phyloP scores from a whole-genome alignment of 2,888 invertebrate genomes.

The Synergus laeviventris region DNA sequence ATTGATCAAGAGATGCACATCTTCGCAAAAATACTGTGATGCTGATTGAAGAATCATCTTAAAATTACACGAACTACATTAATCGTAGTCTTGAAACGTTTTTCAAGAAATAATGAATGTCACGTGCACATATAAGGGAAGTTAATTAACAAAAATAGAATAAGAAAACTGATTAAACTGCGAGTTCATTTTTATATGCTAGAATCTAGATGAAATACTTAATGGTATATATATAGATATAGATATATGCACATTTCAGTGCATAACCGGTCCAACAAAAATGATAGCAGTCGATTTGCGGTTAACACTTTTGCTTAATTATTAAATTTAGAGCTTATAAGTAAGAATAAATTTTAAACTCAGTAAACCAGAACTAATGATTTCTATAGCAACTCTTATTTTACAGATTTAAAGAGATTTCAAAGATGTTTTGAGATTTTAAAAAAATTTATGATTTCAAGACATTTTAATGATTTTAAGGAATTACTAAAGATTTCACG shows the following conservation, averaged over 20 bases:
- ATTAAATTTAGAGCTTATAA: too few relatives aligned
- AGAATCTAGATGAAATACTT: too few relatives aligned
- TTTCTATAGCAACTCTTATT: background rate
- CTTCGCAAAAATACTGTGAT: background rate
- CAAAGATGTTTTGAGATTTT: too few relatives aligned
- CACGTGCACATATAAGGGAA: background rate
- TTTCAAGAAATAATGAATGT: background rate
- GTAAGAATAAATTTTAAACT: too few relatives aligned
- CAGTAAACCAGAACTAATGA: too few relatives aligned
- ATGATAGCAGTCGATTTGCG: too few relatives aligned
- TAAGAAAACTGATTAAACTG: background rate
- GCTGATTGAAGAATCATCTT: slow-evolving; percentile 7
- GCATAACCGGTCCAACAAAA: too few relatives aligned
- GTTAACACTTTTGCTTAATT: too few relatives aligned
- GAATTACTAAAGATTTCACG: too few relatives aligned
- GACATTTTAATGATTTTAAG: too few relatives aligned
- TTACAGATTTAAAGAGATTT: background rate
- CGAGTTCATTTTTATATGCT: background rate
- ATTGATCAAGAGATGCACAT: slow-evolving; percentile 33
- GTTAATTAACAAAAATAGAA: background rate
- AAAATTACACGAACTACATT: background rate
- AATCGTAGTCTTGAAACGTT: background rate
- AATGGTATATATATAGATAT: background rate
- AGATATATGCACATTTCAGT: too few relatives aligned
- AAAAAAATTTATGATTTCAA: too few relatives aligned